A percentile compares a stretch with the other conserved stretches of the same genome.
phyloP scores from a whole-genome alignment of 1,140 invertebrate genomes.

The Apolygus lucorum region DNA sequence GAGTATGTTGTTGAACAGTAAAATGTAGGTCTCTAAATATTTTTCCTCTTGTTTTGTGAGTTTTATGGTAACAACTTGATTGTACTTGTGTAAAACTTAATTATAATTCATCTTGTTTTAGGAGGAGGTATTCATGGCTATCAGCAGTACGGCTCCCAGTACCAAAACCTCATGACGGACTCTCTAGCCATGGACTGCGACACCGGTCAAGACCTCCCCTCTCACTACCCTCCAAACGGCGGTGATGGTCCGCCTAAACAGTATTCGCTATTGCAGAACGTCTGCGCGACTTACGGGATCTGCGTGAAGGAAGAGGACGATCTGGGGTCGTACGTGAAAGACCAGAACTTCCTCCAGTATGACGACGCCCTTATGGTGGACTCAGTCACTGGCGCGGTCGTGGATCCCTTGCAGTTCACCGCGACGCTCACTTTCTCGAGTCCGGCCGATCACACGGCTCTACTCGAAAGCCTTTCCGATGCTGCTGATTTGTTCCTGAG shows the following conservation, averaged over 20 bases:
- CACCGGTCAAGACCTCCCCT: slow-evolving; percentile 49
- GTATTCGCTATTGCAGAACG: slow-evolving; percentile 69
- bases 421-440: slow-evolving; percentile 68
- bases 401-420: slow-evolving; percentile 70
- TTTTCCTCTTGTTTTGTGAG: too few species aligned
- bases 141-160: slow-evolving; percentile 34
- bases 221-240: slow-evolving; percentile 39
- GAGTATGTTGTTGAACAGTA: too few species aligned
- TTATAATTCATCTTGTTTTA: too few species aligned
- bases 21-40: too few species aligned
- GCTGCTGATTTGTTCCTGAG: slow-evolving; percentile 65
- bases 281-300: slow-evolving; percentile 61
- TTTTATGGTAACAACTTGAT: too few species aligned
- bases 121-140: slow-evolving; percentile 37
- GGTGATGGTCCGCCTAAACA: slow-evolving; percentile 48
- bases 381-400: slow-evolving; percentile 59
- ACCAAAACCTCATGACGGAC: slow-evolving; percentile 45
- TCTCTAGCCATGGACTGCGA: slow-evolving; percentile 62
- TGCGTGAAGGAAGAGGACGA: slow-evolving; percentile 65
- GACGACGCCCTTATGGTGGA: slow-evolving; percentile 74
- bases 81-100: too few species aligned
- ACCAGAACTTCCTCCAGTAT: slow-evolving; percentile 43
- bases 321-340: slow-evolving; percentile 62
- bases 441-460: slow-evolving; percentile 57
- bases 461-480: slow-evolving; percentile 59